phyloP scores from a whole-genome alignment of 2,113 vertebrate species.

The Regulus satrapa region DNA sequence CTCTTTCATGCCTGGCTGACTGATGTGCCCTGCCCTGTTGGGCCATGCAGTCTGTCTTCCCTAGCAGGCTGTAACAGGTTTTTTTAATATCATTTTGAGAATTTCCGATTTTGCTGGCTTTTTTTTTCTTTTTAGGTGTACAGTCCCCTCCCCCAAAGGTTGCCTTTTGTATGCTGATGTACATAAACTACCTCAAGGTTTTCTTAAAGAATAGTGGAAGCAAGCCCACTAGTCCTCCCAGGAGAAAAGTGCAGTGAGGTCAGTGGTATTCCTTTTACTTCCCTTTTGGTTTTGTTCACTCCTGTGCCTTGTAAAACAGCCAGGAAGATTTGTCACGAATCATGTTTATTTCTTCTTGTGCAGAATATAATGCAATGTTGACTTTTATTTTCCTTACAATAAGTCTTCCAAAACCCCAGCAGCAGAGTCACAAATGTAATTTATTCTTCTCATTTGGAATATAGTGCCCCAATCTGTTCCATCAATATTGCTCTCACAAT shows the following conservation, averaged over 20 bases:
- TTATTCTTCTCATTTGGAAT: background rate
- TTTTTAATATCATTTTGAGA: background rate
- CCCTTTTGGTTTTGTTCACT: background rate
- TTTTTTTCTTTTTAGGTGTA: background rate
- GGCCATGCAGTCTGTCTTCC: background rate
- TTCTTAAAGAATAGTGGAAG: constrained; percentile 47
- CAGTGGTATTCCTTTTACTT: background rate
- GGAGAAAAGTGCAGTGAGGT: constrained; percentile 1
- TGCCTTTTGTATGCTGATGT: background rate
- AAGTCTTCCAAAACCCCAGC: background rate
- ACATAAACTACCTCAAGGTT: background rate
- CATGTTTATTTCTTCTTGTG: background rate
- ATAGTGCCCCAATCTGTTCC: background rate
- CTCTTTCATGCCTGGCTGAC: background rate
- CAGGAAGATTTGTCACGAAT: background rate
- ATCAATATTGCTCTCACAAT: background rate
- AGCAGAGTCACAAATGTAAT: background rate
- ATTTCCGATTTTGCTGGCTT: background rate
- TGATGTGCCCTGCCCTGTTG: background rate
- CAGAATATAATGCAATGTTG: background rate
- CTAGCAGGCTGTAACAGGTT: background rate
- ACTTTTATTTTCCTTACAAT: background rate
- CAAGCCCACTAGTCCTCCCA: constrained; percentile 8
- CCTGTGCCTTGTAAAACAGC: background rate
- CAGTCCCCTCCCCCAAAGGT: background rate